Percentiles rank a stretch among this genome's conserved stretches.
phyloP scores from a whole-genome alignment of 2,113 vertebrate genomes.

The Anarhynchus alexandrinus region DNA sequence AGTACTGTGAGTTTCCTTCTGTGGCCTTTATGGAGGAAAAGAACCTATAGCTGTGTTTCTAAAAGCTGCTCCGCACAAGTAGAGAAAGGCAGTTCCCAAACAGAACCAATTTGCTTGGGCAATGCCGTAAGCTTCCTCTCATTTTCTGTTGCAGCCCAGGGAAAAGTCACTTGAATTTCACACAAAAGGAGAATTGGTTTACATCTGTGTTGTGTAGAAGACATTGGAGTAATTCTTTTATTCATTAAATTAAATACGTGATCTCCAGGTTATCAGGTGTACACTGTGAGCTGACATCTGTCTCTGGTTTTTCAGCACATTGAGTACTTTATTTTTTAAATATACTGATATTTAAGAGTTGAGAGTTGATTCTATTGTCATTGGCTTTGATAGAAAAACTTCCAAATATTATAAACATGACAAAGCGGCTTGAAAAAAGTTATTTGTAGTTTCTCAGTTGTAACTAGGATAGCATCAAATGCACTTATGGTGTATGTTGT shows the following conservation, averaged over 20 bases:
- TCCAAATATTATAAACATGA: not conserved
- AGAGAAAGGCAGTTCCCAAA: not conserved
- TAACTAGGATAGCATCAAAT: not conserved
- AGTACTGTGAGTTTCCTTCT: not conserved
- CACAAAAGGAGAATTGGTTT: not conserved
- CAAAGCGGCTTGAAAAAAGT: not conserved
- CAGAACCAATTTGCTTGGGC: accelerated
- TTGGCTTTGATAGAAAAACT: not conserved
- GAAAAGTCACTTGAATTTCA: not conserved
- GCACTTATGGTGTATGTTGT: not conserved
- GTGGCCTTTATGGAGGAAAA: not conserved
- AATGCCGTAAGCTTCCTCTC: not conserved
- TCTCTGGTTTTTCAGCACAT: not conserved
- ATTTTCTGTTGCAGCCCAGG: not conserved
- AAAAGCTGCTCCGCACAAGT: not conserved
- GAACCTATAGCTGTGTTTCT: not conserved
- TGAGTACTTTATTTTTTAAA: not conserved
- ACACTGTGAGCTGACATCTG: not conserved
- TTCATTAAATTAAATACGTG: not conserved
- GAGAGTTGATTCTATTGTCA: not conserved
- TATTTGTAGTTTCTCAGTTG: not conserved
- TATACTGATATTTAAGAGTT: too few relatives aligned
- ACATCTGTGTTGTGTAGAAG: not conserved
- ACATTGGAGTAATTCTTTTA: not conserved
- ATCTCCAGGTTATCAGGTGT: not conserved